Base-by-base conservation (phyloP, 2,888 invertebrate species). In the Cephus sareptanus region DNA sequence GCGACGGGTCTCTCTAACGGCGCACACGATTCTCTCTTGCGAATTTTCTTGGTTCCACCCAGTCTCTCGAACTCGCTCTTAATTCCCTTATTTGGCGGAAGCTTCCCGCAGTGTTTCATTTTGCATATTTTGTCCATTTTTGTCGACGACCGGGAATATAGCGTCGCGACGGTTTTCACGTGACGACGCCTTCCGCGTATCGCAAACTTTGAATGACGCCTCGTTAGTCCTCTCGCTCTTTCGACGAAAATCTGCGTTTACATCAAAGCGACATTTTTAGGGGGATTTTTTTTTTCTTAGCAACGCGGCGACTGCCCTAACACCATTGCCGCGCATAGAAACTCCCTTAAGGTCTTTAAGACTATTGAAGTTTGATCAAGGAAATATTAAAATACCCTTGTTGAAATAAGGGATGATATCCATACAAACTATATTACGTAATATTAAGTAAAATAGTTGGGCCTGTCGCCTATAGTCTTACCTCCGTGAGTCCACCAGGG, bases 101-200 rank as follows among this genome's bases (percentile, higher is more conserved):
- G 78, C 83, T 86, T 86, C 81, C 79, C 30, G 79, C 73, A 81
- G 86, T 82, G 77, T 83, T 77, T 82, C 79, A 79, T 82, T 87
- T 86, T 87, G 86, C 87, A 87, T 87, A 87, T 88, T 87, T 88
- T 81, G 83, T 82, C 84, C 83, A 88, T 87, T 87, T 87, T 88
- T 88, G 84, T 82, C 33, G 12, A 31, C 71, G 71, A 71, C 71
- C 71, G 31, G 71, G 71, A 34, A 71, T 71, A 71, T 71, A 34
- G 56, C 56, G 78, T 77, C 69, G 73, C 75, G 79, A 74, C 79
- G 77, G 78, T 78, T 81, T 81, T 83, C 81, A 79, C 80, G 83
- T 79, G 70, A 75, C 80, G 71, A 78, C 79, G 77, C 77, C 81
- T 80, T 82, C 79, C 40, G 81, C 81, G 73, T 78, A 81, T 79